A percentile compares a stretch with the other conserved stretches of the same genome.
Evolutionary conservation across 2,797 vertebrate genomes (phyloP).

Genomic region (Bovichtus variegatus): DNA sequence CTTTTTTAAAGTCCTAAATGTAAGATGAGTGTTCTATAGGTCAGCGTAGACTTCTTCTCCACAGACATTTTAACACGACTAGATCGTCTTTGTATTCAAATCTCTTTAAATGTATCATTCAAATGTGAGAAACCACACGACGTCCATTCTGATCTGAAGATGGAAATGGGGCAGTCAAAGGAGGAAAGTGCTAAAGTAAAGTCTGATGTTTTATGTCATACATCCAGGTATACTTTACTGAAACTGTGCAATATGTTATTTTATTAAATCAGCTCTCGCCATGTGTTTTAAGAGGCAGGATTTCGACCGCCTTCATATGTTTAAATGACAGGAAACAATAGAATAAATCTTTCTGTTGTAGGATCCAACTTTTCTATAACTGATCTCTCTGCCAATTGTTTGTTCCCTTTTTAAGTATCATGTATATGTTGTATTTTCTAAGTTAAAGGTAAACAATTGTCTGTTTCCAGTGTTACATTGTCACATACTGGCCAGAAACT

Average conservation of each 20-base stretch:
- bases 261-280: too few relatives aligned
- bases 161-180: background rate
- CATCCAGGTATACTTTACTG: background rate
- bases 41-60: background rate
- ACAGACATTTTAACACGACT: background rate
- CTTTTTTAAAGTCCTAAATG: background rate
- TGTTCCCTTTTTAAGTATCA: background rate
- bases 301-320: background rate
- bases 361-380: background rate
- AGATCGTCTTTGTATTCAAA: constrained; percentile 17
- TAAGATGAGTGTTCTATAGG: background rate
- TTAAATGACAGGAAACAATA: background rate
- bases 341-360: background rate
- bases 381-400: too few relatives aligned
- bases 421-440: background rate
- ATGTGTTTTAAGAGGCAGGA: background rate
- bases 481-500: background rate
- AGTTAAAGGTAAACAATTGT: background rate
- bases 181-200: too few relatives aligned
- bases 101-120: background rate
- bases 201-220: too few relatives aligned
- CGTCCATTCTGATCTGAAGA: background rate
- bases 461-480: background rate
- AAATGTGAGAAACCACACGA: background rate
- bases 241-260: background rate